Conservation (phyloP, 2,888 invertebrate species). For the Aleiodes testaceus region DNA sequence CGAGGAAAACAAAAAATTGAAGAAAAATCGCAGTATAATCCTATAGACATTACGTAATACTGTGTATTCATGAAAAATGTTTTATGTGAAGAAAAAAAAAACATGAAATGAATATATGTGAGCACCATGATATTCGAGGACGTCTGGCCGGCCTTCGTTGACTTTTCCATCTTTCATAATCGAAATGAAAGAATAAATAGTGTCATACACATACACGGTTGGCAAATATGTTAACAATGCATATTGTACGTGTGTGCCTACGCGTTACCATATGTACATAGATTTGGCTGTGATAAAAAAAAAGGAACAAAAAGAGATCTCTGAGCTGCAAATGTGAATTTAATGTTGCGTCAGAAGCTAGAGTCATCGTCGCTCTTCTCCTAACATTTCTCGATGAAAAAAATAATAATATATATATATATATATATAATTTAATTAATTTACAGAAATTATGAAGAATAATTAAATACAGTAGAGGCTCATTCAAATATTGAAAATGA, state of each 20-base stretch:
- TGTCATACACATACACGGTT: constrained; percentile 31
- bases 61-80: constrained; percentile 18
- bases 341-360: constrained; percentile 34
- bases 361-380: constrained; percentile 41
- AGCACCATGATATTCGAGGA: constrained; percentile 11
- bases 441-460: background rate
- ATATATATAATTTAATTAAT: constrained; percentile 14
- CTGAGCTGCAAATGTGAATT: constrained; percentile 33
- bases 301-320: constrained; percentile 19
- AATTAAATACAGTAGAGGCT: too few relatives aligned
- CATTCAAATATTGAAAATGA: constrained; percentile 12
- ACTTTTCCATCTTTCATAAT: constrained; percentile 33
- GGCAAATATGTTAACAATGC: constrained; percentile 37
- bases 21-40: constrained; percentile 3
- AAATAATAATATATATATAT: too few relatives aligned
- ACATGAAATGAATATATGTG: constrained; percentile 26
- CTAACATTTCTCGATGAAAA: constrained; percentile 32
- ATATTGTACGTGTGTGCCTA: constrained; percentile 41
- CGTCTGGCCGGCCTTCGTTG: constrained; percentile 27
- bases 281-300: constrained; percentile 47
- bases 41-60: constrained; percentile 16
- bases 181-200: constrained; percentile 26
- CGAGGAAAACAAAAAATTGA: background rate
- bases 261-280: constrained; percentile 40
- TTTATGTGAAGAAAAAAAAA: constrained; percentile 20